Evolutionary conservation across 1,140 invertebrate species (phyloP), one percentile per base, ranked within the genome.

Genomic region (Meteorus sp.): DNA sequence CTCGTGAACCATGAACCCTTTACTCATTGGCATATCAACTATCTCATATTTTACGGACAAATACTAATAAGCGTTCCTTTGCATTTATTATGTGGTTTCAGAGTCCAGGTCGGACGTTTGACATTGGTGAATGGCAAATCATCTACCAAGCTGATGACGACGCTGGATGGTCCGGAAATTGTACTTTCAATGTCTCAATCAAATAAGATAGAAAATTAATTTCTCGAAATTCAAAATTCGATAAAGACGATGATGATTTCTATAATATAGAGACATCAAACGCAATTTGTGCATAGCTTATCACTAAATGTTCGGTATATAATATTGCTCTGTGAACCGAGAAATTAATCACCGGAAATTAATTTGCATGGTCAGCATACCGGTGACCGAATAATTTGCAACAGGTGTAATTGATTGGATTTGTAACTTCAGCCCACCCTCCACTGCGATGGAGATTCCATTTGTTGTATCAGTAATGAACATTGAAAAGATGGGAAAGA

Each of bases 161-260:
- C n/a, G 78, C 77, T 1, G 78, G 78, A 19, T 80, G 78, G 77
- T 75, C 76, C 58, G 73, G 76, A 54, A 76, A 77, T 63, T 81
- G 79, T 68, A 72, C 72, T 56, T 79, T 79, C 65, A 74, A 66
- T 51, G 70, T 79, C 20, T 68, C 75, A 29, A 68, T 79, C 29
- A 72, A 68, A 23, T 63, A 70, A 56, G 63, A 74, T 60, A 76
- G 68, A 70, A 41, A 31, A n/a, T 22, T 7, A n/a, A 17, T 19
- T n/a, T 27, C 8, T 17, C 11, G 4, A 3, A 9, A 9, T 19
- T n/a, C n/a, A n/a, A n/a, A n/a, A n/a, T n/a, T n/a, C n/a, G n/a
- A n/a, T n/a, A n/a, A n/a, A n/a, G n/a, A n/a, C n/a, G n/a, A n/a
- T n/a, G n/a, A n/a, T n/a, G n/a, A n/a, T n/a, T n/a, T n/a, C n/a